These are phyloP conservation scores for Falco columbarius DNA, from an alignment of 2,797 vertebrate species.

Conservation along the genomic window DNA sequence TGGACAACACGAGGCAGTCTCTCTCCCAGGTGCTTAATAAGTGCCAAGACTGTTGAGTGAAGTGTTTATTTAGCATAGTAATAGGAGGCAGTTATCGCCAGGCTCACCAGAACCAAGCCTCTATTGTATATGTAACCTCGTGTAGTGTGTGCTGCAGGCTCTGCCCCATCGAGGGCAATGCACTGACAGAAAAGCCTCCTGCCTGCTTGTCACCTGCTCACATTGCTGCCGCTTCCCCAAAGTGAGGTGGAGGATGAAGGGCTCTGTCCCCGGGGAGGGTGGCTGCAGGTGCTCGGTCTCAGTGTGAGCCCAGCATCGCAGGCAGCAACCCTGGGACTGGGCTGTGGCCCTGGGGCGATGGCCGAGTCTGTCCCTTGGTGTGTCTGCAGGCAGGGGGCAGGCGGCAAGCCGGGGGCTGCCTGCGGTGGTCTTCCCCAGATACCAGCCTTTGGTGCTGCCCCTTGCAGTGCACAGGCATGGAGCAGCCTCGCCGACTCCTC, in stretches of 20 bases:
- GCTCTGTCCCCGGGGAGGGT: not conserved
- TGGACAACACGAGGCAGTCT: constrained; percentile 52
- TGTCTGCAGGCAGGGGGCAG: not conserved
- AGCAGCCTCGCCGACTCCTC: not conserved
- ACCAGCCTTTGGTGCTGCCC: rapidly evolving
- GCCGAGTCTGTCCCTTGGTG: not conserved
- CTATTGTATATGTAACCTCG: not conserved
- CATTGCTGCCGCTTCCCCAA: rapidly evolving
- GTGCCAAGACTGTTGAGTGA: constrained; percentile 59
- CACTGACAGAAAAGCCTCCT: not conserved
- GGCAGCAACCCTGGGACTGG: not conserved
- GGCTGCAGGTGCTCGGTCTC: not conserved
- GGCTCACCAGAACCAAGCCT: not conserved
- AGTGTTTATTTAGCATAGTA: constrained; percentile 62
- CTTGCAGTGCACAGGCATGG: rapidly evolving
- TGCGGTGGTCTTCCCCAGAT: not conserved
- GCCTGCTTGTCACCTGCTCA: not conserved
- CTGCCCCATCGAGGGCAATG: rapidly evolving
- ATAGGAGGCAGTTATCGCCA: not conserved
- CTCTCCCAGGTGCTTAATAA: constrained; percentile 70
- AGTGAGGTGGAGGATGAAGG: not conserved
- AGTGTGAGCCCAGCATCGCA: not conserved
- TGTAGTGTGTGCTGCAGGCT: rapidly evolving
- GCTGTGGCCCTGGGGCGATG: not conserved
- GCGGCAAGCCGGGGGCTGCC: not conserved